Base-by-base conservation (phyloP, 2,113 vertebrate genomes). In the Peromyscus maniculatus region DNA sequence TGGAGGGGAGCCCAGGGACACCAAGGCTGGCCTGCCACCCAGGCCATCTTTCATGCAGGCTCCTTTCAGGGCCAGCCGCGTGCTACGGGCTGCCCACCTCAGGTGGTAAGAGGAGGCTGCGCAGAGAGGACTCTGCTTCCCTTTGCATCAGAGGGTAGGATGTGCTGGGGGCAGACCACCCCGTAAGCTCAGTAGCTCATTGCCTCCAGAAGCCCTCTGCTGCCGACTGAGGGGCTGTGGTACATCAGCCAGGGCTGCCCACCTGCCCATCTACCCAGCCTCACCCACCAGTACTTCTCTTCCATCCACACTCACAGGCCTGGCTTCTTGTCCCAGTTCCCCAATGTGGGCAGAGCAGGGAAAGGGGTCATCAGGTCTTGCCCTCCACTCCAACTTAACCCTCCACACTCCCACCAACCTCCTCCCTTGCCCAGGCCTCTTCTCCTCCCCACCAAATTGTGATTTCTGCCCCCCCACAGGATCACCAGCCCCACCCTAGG, bases 341-440 rank as follows among this genome's bases (percentile, higher is more conserved):
- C 95, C 96, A 84, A 17, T 59, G 83, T 96, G 93, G 97, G 88
- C 21, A 8, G 97, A 97, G 95, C 95, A 97, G 97, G 97, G 97
- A 98, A 97, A 98, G 95, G 98, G 98, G 96, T 97, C 91, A 97
- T 97, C 97, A 97, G 97, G 97, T 98, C 97, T 98, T 98, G 98
- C 97, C 97, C 98, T 97, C 97, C 97, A 94, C 95, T 94, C 97
- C 96, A 82, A 15, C 84, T 72, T 87, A 94, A 11, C 95, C 97
- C 96, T 95, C 89, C 91, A 57, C 12, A 75, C 7, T 66, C 86
- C 89, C 89, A 26, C 90, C 93, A 91, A 95, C 93, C 87, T 94
- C 89, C 69, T 6, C 83, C 96, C 82, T 91, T 91, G 74, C 96
- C 96, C 96, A 95, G 71, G 67, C 71, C 93, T 96, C 80, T 88